Conservation (phyloP, 2,888 invertebrate species). For the Scaptomyza cyrtandrae region DNA sequence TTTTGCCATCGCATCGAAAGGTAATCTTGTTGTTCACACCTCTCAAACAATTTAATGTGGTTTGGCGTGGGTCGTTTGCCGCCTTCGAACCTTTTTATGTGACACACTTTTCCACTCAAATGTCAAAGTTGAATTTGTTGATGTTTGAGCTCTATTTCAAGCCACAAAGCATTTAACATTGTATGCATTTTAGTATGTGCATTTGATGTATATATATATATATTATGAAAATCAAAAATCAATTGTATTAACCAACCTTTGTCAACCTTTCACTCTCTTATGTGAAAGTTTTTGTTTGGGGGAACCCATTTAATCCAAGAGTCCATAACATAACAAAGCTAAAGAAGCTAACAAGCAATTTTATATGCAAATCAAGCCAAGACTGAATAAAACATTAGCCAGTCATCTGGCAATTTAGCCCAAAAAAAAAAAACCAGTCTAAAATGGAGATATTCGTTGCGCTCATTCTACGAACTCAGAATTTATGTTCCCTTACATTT, state of each 20-base stretch:
- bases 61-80: slow-evolving; percentile 48
- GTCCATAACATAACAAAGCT: slow-evolving; percentile 16
- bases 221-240: slow-evolving; percentile 12
- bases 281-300: slow-evolving; percentile 58
- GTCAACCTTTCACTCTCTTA: slow-evolving; percentile 56
- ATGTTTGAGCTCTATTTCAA: not conserved
- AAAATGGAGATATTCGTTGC: slow-evolving; percentile 26
- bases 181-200: slow-evolving; percentile 19
- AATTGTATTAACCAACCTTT: not conserved
- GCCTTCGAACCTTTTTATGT: slow-evolving; percentile 38
- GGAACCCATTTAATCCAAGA: slow-evolving; percentile 38
- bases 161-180: slow-evolving; percentile 7
- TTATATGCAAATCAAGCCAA: slow-evolving; percentile 67
- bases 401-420: slow-evolving; percentile 44
- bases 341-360: slow-evolving; percentile 69
- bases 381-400: slow-evolving; percentile 70
- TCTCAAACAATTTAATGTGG: slow-evolving; percentile 20
- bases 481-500: slow-evolving; percentile 38
- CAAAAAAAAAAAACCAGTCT: slow-evolving; percentile 30
- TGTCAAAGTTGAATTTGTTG: slow-evolving; percentile 59
- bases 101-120: slow-evolving; percentile 53
- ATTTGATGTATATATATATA: slow-evolving; percentile 5
- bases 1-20: slow-evolving; percentile 19
- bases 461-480: slow-evolving; percentile 37
- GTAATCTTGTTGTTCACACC: slow-evolving; percentile 56